Conservation (phyloP, 2,113 vertebrate species). For the Cebus imitator region DNA sequence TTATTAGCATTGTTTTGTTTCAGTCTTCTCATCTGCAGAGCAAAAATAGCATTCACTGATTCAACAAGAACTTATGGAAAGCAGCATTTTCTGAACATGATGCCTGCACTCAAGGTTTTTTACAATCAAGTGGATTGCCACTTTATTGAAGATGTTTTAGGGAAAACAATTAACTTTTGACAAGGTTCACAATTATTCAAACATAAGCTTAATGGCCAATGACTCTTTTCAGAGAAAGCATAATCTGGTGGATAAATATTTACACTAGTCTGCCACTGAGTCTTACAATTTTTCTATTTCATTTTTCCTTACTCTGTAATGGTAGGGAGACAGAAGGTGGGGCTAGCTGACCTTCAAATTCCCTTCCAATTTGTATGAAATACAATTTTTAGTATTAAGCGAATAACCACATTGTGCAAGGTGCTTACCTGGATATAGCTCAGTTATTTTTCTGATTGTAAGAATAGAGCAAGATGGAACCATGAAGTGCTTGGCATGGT, state of each 20-base stretch:
- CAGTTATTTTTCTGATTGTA: background rate
- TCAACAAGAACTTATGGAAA: background rate
- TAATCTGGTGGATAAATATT: accelerated
- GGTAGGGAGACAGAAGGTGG: background rate
- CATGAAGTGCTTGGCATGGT: background rate
- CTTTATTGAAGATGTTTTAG: background rate
- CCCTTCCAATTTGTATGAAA: background rate
- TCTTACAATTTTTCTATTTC: background rate
- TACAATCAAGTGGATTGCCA: background rate
- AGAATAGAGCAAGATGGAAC: background rate
- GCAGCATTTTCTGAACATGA: background rate
- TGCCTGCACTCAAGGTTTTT: background rate
- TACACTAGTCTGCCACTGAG: no score
- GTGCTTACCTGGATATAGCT: background rate
- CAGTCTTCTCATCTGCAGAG: background rate
- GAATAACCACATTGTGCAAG: background rate
- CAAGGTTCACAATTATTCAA: background rate
- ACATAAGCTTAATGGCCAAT: background rate
- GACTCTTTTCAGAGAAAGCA: background rate
- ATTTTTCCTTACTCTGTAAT: background rate
- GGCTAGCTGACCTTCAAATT: background rate
- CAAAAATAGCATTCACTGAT: background rate
- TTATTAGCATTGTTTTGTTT: background rate
- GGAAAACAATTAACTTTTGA: background rate
- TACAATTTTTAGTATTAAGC: background rate